phyloP scores from a whole-genome alignment of 2,113 vertebrate genomes.

The Typhlomys cinereus region DNA sequence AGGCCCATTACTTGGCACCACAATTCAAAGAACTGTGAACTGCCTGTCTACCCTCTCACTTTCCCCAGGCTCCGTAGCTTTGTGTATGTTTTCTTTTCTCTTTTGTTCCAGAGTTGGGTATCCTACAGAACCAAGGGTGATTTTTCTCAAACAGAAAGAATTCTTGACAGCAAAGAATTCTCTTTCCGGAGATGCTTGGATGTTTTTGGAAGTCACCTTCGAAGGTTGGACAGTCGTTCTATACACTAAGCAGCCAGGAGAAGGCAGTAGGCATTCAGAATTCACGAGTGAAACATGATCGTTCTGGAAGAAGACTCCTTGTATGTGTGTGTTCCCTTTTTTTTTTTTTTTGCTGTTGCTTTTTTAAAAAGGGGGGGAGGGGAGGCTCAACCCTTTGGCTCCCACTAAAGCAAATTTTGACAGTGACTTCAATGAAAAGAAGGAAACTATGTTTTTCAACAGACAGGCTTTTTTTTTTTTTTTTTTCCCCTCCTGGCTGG shows the following conservation, averaged over 20 bases:
- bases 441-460: slow-evolving; percentile 55
- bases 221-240: not conserved
- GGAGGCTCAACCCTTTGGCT: not conserved
- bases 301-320: not conserved
- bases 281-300: slow-evolving; percentile 39
- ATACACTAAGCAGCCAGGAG: not conserved
- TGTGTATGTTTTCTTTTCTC: accelerated
- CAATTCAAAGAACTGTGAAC: not conserved
- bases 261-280: slow-evolving; percentile 43
- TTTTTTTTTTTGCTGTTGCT: not conserved
- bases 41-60: not conserved
- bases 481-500: not conserved
- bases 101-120: not conserved
- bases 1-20: not conserved
- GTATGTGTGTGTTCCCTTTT: not conserved
- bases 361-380: too few relatives aligned
- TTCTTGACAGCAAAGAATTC: not conserved
- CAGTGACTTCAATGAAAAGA: slow-evolving; percentile 47
- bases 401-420: slow-evolving; percentile 61
- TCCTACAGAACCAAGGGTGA: not conserved
- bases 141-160: slow-evolving; percentile 44
- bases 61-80: not conserved
- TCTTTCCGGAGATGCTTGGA: slow-evolving; percentile 3
- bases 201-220: slow-evolving; percentile 24
- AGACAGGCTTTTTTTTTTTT: not conserved